phyloP scores from a whole-genome alignment of 2,888 invertebrate species.

The Anthophora plumipes region DNA sequence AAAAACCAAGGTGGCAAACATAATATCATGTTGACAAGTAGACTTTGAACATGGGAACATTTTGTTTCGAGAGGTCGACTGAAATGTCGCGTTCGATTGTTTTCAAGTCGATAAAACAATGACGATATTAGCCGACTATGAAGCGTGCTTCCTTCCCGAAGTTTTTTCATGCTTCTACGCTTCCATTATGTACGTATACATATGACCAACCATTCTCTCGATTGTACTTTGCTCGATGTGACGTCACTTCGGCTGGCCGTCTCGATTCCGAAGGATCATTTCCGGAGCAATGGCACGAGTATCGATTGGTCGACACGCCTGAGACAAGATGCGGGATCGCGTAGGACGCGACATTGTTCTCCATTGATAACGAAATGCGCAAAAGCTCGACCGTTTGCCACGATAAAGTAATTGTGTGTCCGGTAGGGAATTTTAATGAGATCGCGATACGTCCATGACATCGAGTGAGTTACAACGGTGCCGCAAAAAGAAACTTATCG shows the following conservation, averaged over 20 bases:
- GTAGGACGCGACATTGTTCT: slow-evolving; percentile 59
- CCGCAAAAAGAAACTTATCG: slow-evolving; percentile 24
- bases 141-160: slow-evolving; percentile 18
- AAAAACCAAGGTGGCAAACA: background rate
- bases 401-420: slow-evolving; percentile 19
- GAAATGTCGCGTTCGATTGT: background rate
- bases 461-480: background rate
- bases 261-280: slow-evolving; percentile 62
- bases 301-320: slow-evolving; percentile 69
- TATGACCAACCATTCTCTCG: slow-evolving; percentile 14
- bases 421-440: slow-evolving; percentile 21
- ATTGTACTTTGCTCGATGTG: slow-evolving; percentile 38
- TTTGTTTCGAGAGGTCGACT: background rate
- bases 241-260: slow-evolving; percentile 55
- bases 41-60: too few relatives aligned
- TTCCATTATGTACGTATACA: slow-evolving; percentile 43
- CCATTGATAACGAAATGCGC: slow-evolving; percentile 15
- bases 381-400: background rate
- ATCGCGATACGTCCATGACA: slow-evolving; percentile 16
- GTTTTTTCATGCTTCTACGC: slow-evolving; percentile 33
- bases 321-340: slow-evolving; percentile 44
- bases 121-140: slow-evolving; percentile 23
- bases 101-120: background rate
- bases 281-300: slow-evolving; percentile 63
- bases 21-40: background rate